Conservation (phyloP, 2,113 vertebrate genomes). For the Bucco capensis region DNA sequence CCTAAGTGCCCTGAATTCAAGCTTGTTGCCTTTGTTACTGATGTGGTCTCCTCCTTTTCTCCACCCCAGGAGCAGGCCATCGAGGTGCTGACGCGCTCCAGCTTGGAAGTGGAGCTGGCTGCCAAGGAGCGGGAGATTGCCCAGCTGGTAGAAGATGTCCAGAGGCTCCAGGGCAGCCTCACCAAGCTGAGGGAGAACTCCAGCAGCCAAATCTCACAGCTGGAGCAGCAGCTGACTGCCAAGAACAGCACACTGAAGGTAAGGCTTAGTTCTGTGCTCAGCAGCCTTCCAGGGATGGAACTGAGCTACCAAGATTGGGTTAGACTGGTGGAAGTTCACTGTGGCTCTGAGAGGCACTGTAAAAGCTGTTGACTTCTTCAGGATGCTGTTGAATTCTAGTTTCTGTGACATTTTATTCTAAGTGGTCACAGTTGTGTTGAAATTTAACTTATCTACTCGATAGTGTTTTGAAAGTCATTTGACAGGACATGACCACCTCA, state of each 20-base stretch:
- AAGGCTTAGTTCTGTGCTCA: background rate
- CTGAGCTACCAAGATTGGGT: rapidly evolving
- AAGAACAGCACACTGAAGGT: conserved; percentile 91
- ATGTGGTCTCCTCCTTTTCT: rapidly evolving
- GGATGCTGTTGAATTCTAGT: background rate
- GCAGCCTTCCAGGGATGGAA: rapidly evolving
- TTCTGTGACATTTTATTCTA: background rate
- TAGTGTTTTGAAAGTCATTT: background rate
- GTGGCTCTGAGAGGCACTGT: too few relatives aligned
- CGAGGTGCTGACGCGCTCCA: conserved; percentile 85
- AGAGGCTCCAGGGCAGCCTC: conserved; percentile 96
- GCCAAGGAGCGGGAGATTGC: conserved; percentile 94
- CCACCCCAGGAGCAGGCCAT: conserved; percentile 79
- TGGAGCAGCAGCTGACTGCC: conserved; percentile 91
- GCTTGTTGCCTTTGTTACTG: background rate
- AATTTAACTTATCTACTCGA: background rate
- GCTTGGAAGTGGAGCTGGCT: conserved; percentile 90
- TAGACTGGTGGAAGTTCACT: background rate
- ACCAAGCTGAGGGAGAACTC: conserved; percentile 92
- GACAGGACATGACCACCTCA: too few relatives aligned
- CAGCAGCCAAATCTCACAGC: conserved; percentile 89
- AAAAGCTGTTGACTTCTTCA: background rate
- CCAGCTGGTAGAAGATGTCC: conserved; percentile 95
- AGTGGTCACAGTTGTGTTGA: background rate
- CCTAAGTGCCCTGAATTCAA: background rate